Base-by-base conservation (phyloP, 2,113 vertebrate genomes). In the Cygnus buccinator region DNA sequence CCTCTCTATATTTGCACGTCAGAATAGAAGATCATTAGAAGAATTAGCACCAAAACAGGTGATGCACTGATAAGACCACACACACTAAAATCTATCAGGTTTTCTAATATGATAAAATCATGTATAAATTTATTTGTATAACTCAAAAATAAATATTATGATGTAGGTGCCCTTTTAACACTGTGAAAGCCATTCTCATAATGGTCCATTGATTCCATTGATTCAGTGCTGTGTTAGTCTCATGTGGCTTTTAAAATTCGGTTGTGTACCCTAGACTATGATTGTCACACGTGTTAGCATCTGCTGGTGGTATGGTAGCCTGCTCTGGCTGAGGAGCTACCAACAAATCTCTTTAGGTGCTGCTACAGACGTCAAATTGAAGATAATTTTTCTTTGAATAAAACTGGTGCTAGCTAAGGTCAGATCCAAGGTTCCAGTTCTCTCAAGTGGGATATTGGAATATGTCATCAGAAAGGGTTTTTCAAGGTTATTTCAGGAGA, bases 401-500 rank as follows among this genome's bases (percentile, higher is more conserved):
- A 75, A 76, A 86, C 4, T 13, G 57, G 59, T 33, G 31, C 28
- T 39, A 11, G 29, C 46, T 78, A 16, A 77, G 22, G 10, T 74
- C 39, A 89, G 72, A 44, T 71, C 31, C 46, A 46, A 43, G 33
- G 26, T 59, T 88, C 39, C 39, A 52, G 2, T 71, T 87, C 25
- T 55, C 5, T 17, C 25, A 0, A 0, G 39, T 44, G 54, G 62
- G 58, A 31, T 48, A 33, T 0, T 15, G 43, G 17, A 71, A 13
- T 39, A 76, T 62, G 37, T 78, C 35, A 65, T 29, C 57, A 87
- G 66, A 89, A 89, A 41, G 80, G 52, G 22, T 20, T 55, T 87
- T 67, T 67, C 70, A 86, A 52, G 52, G 70, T 71, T 87, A 10
- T 90, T 90, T 92, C 46, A n/a, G 43, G 55, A 74, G 73, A 62